Percentiles rank a stretch among this genome's conserved stretches.
These are phyloP conservation scores for Nothocercus nigrocapillus DNA, from an alignment of 2,113 vertebrate genomes.

Conservation along the genomic window DNA sequence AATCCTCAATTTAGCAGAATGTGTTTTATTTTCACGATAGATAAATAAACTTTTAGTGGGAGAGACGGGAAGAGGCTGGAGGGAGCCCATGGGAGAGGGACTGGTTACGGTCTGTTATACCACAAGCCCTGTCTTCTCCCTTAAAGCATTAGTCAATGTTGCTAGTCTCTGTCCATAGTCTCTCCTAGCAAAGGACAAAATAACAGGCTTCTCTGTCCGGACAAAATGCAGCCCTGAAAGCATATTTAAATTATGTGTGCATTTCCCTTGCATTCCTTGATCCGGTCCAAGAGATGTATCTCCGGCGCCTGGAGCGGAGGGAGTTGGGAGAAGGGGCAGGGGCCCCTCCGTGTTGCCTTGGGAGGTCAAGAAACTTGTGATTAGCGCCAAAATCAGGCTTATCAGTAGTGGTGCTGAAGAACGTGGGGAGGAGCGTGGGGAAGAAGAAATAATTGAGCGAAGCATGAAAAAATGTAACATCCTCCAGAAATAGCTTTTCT, in stretches of 20 bases:
- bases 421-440: background rate
- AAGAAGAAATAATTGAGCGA: background rate
- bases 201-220: background rate
- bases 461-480: background rate
- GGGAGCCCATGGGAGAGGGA: background rate
- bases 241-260: background rate
- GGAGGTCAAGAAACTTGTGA: background rate
- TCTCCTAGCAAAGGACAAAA: background rate
- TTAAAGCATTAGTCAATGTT: background rate
- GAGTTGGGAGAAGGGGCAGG: rapidly evolving
- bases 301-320: rapidly evolving
- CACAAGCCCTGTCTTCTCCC: rapidly evolving
- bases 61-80: background rate
- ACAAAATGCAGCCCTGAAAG: background rate
- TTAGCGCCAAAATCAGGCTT: background rate
- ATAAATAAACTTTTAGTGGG: background rate
- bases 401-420: background rate
- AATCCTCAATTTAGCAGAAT: background rate
- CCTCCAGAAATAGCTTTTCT: background rate
- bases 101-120: background rate
- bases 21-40: background rate
- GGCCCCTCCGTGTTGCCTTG: rapidly evolving
- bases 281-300: background rate
- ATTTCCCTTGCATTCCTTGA: background rate
- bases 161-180: background rate